phyloP scores from a whole-genome alignment of 2,113 vertebrate species.

The Sakesphorus luctuosus region DNA sequence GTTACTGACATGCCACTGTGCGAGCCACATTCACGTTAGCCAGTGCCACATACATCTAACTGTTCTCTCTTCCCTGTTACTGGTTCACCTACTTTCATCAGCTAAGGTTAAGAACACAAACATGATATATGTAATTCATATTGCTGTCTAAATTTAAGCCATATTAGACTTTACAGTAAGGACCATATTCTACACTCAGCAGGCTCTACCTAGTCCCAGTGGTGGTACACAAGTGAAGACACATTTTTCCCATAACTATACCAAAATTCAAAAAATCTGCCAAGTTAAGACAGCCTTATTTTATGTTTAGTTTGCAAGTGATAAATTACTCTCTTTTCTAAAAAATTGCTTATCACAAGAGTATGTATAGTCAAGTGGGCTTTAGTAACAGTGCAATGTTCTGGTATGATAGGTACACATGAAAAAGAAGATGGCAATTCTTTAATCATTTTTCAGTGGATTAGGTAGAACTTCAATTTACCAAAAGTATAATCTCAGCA shows the following conservation, averaged over 20 bases:
- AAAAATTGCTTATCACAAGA: background rate
- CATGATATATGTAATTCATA: background rate
- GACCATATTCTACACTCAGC: background rate
- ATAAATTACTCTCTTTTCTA: background rate
- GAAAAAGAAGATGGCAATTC: background rate
- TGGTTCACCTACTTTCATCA: background rate
- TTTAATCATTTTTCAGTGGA: background rate
- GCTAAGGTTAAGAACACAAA: background rate
- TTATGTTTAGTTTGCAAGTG: background rate
- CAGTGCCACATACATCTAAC: background rate
- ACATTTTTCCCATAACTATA: background rate
- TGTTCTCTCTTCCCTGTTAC: background rate
- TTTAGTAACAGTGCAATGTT: background rate
- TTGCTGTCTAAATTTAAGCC: background rate
- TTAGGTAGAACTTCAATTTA: background rate
- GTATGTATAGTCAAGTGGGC: background rate
- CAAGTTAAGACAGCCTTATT: background rate
- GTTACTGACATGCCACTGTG: background rate
- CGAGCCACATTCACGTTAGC: background rate
- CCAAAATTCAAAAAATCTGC: background rate
- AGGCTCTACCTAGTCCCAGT: background rate
- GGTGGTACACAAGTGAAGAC: background rate
- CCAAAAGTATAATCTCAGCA: background rate
- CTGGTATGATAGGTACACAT: background rate
- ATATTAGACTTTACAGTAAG: background rate